Base-by-base conservation (phyloP, 2,888 invertebrate genomes). In the Octodonta nipae region DNA sequence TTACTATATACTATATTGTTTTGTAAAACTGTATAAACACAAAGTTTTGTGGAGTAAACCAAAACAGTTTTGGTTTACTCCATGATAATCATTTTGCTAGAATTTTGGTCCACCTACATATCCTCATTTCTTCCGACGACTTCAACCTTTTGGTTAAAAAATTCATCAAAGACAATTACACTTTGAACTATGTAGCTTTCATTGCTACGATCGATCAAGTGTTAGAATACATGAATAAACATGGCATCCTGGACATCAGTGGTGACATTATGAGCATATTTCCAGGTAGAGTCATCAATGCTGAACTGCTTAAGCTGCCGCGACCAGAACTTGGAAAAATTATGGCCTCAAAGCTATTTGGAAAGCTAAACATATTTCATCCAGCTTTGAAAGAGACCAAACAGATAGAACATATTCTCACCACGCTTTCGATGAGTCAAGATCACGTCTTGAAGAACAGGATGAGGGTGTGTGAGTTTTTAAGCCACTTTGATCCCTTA, bases 21-120 rank as follows among this genome's bases (percentile, higher is more conserved):
- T n/a, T n/a, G n/a, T n/a, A n/a, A n/a, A n/a, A n/a, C n/a, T n/a
- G n/a, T n/a, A n/a, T n/a, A n/a, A n/a, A n/a, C n/a, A n/a, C n/a
- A n/a, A n/a, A n/a, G n/a, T n/a, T n/a, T n/a, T n/a, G n/a, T n/a
- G n/a, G n/a, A n/a, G n/a, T n/a, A n/a, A n/a, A n/a, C n/a, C n/a
- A n/a, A n/a, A n/a, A n/a, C n/a, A n/a, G n/a, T n/a, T n/a, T n/a
- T n/a, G n/a, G n/a, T n/a, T n/a, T n/a, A n/a, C n/a, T n/a, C n/a
- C n/a, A n/a, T n/a, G n/a, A n/a, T n/a, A n/a, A n/a, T n/a, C 84
- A 84, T 58, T 83, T 85, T 54, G 75, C 75, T 0, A 70, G 83
- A 37, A 71, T 85, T 35, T 61, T 85, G 10, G 71, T 73, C 50
- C 81, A 77, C 58, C 63, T 83, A 50, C 75, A 76, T 31, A 71